These are phyloP conservation scores for Aphis craccivora DNA, from an alignment of 1,140 invertebrate genomes.

Conservation along the genomic window DNA sequence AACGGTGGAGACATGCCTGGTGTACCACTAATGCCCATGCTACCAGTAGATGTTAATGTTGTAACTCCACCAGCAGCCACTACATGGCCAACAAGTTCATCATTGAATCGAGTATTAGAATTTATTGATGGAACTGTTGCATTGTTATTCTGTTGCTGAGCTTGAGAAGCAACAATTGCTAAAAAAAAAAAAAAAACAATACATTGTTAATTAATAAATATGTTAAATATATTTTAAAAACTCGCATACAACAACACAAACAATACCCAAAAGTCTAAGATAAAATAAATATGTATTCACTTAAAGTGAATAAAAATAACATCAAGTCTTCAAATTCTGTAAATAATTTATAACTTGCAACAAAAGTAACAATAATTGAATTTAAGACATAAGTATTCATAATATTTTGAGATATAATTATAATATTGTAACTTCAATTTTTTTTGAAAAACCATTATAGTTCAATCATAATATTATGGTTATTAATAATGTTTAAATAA, in stretches of 20 bases:
- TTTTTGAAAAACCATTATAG: no score
- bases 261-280: neutral
- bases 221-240: neutral
- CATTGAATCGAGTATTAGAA: conserved; percentile 56
- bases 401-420: neutral
- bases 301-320: neutral
- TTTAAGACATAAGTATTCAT: neutral
- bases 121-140: conserved; percentile 58
- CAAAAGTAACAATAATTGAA: neutral
- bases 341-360: neutral
- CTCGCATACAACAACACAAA: neutral
- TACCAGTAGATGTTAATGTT: conserved; percentile 52
- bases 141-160: neutral
- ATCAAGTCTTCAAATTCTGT: neutral
- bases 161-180: conserved; percentile 51
- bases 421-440: no score
- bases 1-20: conserved; percentile 54
- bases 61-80: conserved; percentile 53
- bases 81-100: conserved; percentile 52
- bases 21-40: conserved; percentile 53
- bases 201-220: neutral
- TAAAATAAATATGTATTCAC: neutral
- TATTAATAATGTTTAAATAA: neutral
- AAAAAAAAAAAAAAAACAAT: neutral
- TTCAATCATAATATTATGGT: neutral